phyloP scores from a whole-genome alignment of 1,140 invertebrate species.

The Idris sp. region DNA sequence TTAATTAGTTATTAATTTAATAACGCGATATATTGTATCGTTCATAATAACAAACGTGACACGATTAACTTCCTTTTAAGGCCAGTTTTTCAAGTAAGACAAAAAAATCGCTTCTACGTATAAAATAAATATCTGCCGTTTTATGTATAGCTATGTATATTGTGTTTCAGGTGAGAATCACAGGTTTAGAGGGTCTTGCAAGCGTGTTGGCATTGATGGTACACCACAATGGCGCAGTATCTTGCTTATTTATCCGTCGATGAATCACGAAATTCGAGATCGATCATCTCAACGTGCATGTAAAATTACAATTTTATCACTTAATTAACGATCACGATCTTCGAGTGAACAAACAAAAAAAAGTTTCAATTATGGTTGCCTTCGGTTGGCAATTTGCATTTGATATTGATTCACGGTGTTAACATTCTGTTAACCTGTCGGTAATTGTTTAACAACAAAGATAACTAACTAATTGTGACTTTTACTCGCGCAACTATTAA shows the following conservation, averaged over 20 bases:
- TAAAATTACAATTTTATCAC: slow-evolving; percentile 43
- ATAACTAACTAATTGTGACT: not conserved
- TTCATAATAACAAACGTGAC: slow-evolving; percentile 16
- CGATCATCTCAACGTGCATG: slow-evolving; percentile 14
- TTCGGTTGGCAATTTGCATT: slow-evolving; percentile 17
- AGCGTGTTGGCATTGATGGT: slow-evolving; percentile 40
- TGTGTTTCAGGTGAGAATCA: slow-evolving; percentile 24
- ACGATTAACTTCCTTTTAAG: slow-evolving; percentile 17
- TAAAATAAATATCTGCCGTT: slow-evolving; percentile 33
- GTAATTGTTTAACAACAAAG: slow-evolving; percentile 10
- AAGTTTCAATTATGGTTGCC: slow-evolving; percentile 10
- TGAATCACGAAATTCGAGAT: slow-evolving; percentile 27
- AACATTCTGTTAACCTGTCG: not conserved
- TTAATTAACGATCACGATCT: slow-evolving; percentile 33
- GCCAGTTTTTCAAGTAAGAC: slow-evolving; percentile 3
- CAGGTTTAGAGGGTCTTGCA: slow-evolving; percentile 25
- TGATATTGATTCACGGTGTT: slow-evolving; percentile 6
- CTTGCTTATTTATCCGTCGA: slow-evolving; percentile 9
- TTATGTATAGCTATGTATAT: slow-evolving; percentile 42
- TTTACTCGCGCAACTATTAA: too few relatives aligned
- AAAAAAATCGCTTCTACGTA: too few relatives aligned
- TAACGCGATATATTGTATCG: slow-evolving; percentile 25
- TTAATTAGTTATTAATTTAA: slow-evolving; percentile 38
- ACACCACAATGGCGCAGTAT: slow-evolving; percentile 12
- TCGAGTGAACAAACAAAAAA: slow-evolving; percentile 14